Percentiles rank a stretch among this genome's conserved stretches.
Evolutionary conservation across 1,140 invertebrate species (phyloP).

Genomic region (Drosophila persimilis): DNA sequence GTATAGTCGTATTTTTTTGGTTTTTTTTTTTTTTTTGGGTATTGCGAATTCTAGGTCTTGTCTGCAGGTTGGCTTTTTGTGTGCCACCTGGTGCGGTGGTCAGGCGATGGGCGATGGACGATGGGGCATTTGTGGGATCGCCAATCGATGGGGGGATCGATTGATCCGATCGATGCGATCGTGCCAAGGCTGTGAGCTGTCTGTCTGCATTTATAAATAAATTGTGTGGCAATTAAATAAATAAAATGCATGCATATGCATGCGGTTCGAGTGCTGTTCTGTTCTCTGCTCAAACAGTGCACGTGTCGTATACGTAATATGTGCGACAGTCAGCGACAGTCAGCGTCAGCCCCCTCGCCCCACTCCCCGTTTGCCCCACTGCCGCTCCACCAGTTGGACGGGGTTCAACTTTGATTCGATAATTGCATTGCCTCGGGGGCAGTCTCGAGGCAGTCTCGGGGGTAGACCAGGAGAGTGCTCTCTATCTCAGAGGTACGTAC

Average conservation of each 20-base stretch:
- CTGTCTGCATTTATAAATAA: slow-evolving; percentile 76
- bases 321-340: slow-evolving; percentile 9
- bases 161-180: slow-evolving; percentile 39
- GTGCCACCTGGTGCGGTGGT: slow-evolving; percentile 56
- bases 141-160: slow-evolving; percentile 24
- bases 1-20: slow-evolving; percentile 15
- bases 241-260: slow-evolving; percentile 70
- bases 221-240: slow-evolving; percentile 73
- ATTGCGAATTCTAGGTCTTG: slow-evolving; percentile 20
- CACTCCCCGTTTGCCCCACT: slow-evolving; percentile 15
- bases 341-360: slow-evolving; percentile 1
- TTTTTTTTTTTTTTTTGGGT: not conserved
- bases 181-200: slow-evolving; percentile 57
- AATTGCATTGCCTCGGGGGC: not conserved
- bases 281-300: slow-evolving; percentile 52
- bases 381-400: not conserved
- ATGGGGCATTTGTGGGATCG: slow-evolving; percentile 1
- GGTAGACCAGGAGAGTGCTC: slow-evolving; percentile 1
- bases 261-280: slow-evolving; percentile 53
- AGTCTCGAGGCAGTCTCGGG: no score
- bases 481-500: no score
- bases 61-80: slow-evolving; percentile 34
- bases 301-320: slow-evolving; percentile 77
- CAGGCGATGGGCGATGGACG: not conserved
- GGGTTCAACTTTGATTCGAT: slow-evolving; percentile 22